phyloP scores from a whole-genome alignment of 2,113 vertebrate genomes.

The Chaenogobius annularis region DNA sequence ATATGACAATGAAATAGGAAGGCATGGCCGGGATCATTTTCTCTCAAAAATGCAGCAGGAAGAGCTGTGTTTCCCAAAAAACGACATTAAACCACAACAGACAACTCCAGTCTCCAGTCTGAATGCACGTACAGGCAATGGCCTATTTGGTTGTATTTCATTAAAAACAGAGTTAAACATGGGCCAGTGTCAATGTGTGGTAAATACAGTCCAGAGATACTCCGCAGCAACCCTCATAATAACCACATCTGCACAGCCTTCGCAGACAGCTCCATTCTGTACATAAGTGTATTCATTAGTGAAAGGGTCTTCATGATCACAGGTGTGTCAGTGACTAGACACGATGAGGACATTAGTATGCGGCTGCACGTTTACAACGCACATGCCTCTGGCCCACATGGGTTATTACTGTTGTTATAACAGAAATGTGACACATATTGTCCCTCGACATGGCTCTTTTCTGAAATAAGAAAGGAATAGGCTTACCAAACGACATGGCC shows the following conservation, averaged over 20 bases:
- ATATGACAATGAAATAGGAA: neutral
- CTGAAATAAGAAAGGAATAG: slow-evolving; percentile 33
- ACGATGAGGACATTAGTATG: slow-evolving; percentile 12
- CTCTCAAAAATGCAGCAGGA: slow-evolving; percentile 48
- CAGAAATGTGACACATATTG: neutral
- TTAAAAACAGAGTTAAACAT: neutral
- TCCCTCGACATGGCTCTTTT: neutral
- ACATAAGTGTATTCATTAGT: slow-evolving; percentile 22
- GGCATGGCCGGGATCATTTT: slow-evolving; percentile 1
- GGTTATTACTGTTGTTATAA: neutral
- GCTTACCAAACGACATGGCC: slow-evolving; percentile 70
- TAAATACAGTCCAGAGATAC: neutral
- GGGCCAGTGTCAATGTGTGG: neutral
- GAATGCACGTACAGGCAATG: slow-evolving; percentile 7
- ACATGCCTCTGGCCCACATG: neutral
- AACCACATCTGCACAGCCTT: slow-evolving; percentile 35
- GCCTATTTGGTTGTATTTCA: neutral
- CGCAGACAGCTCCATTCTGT: slow-evolving; percentile 28
- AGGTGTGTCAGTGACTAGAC: slow-evolving; percentile 47
- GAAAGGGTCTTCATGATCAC: slow-evolving; percentile 22
- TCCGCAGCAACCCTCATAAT: slow-evolving; percentile 18
- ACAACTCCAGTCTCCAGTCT: slow-evolving; percentile 18
- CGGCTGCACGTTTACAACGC: neutral
- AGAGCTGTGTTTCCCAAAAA: slow-evolving; percentile 32
- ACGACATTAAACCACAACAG: slow-evolving; percentile 31